Percentiles rank a stretch among this genome's conserved stretches.
phyloP scores from a whole-genome alignment of 2,888 invertebrate species.

The Hyalella azteca region DNA sequence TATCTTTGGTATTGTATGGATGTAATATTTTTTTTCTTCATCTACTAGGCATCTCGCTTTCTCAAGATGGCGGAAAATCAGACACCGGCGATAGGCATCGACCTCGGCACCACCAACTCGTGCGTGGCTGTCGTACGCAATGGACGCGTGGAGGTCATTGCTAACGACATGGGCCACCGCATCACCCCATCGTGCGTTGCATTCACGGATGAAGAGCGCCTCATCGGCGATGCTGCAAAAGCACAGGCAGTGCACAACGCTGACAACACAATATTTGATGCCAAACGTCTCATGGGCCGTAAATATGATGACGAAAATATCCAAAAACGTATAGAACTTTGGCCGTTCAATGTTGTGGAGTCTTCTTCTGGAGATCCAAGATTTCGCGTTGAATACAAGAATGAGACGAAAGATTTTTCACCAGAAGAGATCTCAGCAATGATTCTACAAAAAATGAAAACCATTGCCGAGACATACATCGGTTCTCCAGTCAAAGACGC shows the following conservation, averaged over 20 bases:
- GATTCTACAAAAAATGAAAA: constrained; percentile 9
- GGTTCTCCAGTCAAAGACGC: constrained; percentile 10
- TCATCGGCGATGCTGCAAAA: constrained; percentile 26
- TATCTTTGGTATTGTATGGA: too few species aligned
- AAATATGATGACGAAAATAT: not conserved
- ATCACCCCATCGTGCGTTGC: constrained; percentile 22
- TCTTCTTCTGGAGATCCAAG: not conserved
- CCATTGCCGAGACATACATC: not conserved
- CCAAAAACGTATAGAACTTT: not conserved
- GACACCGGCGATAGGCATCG: constrained; percentile 5
- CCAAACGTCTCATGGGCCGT: constrained; percentile 6
- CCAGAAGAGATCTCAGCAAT: constrained; percentile 25
- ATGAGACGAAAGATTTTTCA: not conserved
- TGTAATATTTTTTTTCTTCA: too few species aligned
- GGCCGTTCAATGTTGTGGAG: not conserved
- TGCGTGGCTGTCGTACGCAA: constrained; percentile 16
- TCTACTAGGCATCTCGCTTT: too few species aligned
- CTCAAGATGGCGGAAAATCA: constrained; percentile 3
- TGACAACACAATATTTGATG: constrained; percentile 19
- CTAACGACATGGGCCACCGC: not conserved
- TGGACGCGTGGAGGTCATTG: constrained; percentile 5
- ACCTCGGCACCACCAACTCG: constrained; percentile 34
- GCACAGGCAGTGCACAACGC: not conserved
- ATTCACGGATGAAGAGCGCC: not conserved
- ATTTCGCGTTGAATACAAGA: not conserved